phyloP scores from a whole-genome alignment of 2,888 invertebrate species.

The Erynnis tages region DNA sequence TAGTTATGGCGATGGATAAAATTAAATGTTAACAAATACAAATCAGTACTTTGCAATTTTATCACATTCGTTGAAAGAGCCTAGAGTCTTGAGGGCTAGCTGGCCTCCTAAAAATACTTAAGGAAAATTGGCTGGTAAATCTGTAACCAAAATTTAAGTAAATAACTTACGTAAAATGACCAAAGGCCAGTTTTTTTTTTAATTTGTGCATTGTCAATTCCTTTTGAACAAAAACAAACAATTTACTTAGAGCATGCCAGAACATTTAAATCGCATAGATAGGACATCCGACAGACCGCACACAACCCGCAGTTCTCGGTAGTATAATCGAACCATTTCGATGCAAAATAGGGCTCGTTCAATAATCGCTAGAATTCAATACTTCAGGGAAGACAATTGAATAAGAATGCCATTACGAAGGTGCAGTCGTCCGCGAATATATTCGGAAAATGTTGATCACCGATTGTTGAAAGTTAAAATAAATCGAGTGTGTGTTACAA shows the following conservation, averaged over 20 bases:
- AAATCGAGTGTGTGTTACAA: slow-evolving; percentile 21
- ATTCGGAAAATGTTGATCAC: slow-evolving; percentile 18
- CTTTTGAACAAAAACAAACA: neutral
- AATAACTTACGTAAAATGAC: no score
- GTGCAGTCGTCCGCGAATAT: slow-evolving; percentile 9
- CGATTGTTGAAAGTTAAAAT: slow-evolving; percentile 1
- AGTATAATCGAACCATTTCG: slow-evolving; percentile 24
- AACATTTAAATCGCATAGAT: slow-evolving; percentile 12
- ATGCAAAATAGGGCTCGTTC: slow-evolving; percentile 21
- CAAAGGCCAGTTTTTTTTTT: no score
- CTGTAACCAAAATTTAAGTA: no score
- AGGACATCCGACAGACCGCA: slow-evolving; percentile 14
- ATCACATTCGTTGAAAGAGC: no score
- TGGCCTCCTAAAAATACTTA: no score
- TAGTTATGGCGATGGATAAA: no score
- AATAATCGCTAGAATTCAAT: slow-evolving; percentile 21
- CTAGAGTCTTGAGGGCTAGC: no score
- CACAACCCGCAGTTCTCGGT: slow-evolving; percentile 15
- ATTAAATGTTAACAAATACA: no score
- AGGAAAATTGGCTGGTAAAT: no score
- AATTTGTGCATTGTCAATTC: neutral
- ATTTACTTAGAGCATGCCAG: neutral
- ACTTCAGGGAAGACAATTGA: slow-evolving; percentile 25
- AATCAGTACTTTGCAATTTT: no score
- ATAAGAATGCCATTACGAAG: slow-evolving; percentile 21